A percentile compares a stretch with the other conserved stretches of the same genome.
Evolutionary conservation across 1,140 invertebrate genomes (phyloP).

Genomic region (Spodoptera litura): DNA sequence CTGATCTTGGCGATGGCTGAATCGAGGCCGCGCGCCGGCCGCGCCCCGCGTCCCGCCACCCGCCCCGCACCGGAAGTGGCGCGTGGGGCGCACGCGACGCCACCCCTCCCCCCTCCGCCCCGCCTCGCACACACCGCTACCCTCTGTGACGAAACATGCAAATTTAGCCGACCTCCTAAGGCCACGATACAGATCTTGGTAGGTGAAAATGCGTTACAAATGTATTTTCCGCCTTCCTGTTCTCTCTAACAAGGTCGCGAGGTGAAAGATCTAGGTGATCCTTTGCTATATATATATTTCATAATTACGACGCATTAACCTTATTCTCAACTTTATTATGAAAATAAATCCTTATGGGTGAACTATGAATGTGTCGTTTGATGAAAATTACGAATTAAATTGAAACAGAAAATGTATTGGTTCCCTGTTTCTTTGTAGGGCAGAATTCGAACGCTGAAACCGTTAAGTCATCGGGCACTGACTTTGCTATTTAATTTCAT

Average conservation of each 20-base stretch:
- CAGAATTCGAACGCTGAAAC: constrained; percentile 21
- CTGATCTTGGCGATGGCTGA: constrained; percentile 67
- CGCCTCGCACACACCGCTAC: background rate
- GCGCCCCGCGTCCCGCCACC: constrained; percentile 41
- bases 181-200: constrained; percentile 63
- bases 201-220: constrained; percentile 61
- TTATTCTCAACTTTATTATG: constrained; percentile 24
- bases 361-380: background rate
- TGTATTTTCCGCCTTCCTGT: constrained; percentile 57
- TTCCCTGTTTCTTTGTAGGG: background rate
- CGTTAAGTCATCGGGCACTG: constrained; percentile 39
- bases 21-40: constrained; percentile 69
- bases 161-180: constrained; percentile 76
- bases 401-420: background rate
- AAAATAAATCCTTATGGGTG: background rate
- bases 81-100: constrained; percentile 70
- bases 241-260: constrained; percentile 58
- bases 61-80: constrained; percentile 72
- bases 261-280: constrained; percentile 49
- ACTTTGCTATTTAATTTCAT: constrained; percentile 44
- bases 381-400: background rate
- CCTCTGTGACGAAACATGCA: constrained; percentile 84
- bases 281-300: constrained; percentile 20
- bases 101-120: constrained; percentile 24
- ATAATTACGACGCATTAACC: constrained; percentile 35